These are phyloP conservation scores for Muricea muricata DNA, from an alignment of 92 coral and sea anemone genomes.

Conservation along the genomic window DNA sequence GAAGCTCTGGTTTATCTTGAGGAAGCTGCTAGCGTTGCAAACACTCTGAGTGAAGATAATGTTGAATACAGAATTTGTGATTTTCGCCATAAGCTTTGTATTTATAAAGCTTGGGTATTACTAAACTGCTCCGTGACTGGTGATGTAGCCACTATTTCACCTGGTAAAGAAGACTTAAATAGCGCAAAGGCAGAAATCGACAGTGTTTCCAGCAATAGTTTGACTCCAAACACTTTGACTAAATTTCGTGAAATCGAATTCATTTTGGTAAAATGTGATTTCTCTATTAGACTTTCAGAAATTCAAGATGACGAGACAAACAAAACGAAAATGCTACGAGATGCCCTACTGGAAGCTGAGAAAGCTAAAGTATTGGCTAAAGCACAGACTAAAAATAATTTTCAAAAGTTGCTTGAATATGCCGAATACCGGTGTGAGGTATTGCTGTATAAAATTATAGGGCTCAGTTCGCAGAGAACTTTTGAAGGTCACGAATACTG, in stretches of 20 bases:
- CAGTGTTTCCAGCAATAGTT: not conserved
- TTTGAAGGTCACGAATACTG: not conserved
- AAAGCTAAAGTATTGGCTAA: not conserved
- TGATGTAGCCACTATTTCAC: conserved; percentile 7
- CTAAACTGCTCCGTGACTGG: conserved; percentile 51
- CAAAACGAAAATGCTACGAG: not conserved
- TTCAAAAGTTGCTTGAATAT: not conserved
- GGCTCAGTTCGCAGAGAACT: not conserved
- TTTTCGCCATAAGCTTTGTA: conserved; percentile 40
- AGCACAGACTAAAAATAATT: not conserved
- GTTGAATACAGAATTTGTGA: conserved; percentile 32
- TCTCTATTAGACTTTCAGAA: not conserved
- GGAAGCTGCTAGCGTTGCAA: conserved; percentile 13
- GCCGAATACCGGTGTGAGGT: not conserved
- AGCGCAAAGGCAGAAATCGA: not conserved
- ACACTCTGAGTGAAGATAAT: not conserved
- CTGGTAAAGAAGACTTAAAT: conserved; percentile 13
- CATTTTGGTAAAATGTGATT: conserved; percentile 18
- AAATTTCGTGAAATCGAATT: conserved; percentile 38
- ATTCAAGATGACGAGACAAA: not conserved
- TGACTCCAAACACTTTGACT: conserved; percentile 4
- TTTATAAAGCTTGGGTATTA: conserved; percentile 29
- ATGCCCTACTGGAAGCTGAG: not conserved
- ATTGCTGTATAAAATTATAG: not conserved
- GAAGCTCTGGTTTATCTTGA: conserved; percentile 36